phyloP scores from a whole-genome alignment of 2,888 invertebrate genomes.

The Pedicia rivosa region DNA sequence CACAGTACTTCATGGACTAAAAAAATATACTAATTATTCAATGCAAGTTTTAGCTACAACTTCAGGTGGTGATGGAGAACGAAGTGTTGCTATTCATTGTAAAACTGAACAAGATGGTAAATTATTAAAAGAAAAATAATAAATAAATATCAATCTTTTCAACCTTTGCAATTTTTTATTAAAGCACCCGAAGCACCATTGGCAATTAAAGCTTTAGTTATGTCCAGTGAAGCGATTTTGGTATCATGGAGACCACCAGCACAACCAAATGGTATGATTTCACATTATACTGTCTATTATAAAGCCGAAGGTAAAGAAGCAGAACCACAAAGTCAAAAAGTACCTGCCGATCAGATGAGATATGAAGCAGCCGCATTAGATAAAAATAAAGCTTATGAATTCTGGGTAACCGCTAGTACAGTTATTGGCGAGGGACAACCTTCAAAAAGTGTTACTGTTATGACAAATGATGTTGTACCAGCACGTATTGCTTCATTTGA shows the following conservation, averaged over 20 bases:
- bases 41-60: slow-evolving; percentile 93
- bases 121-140: slow-evolving; percentile 1
- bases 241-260: slow-evolving; percentile 89
- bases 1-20: slow-evolving; percentile 82
- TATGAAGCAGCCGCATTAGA: slow-evolving; percentile 75
- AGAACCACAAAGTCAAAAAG: slow-evolving; percentile 58
- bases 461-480: slow-evolving; percentile 64
- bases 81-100: slow-evolving; percentile 60
- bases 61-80: slow-evolving; percentile 87
- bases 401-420: slow-evolving; percentile 90
- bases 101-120: slow-evolving; percentile 91
- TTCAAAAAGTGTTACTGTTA: slow-evolving; percentile 71
- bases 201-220: slow-evolving; percentile 82
- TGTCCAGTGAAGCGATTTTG: slow-evolving; percentile 80
- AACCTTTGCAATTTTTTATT: slow-evolving; percentile 11
- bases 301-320: slow-evolving; percentile 51
- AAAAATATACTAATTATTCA: slow-evolving; percentile 92
- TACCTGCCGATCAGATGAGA: slow-evolving; percentile 69
- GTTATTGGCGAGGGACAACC: slow-evolving; percentile 87
- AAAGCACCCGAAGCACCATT: slow-evolving; percentile 85
- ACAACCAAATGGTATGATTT: slow-evolving; percentile 83
- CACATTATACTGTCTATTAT: slow-evolving; percentile 84
- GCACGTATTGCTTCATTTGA: slow-evolving; percentile 93
- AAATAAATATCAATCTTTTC: not conserved
- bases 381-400: slow-evolving; percentile 70